These are phyloP conservation scores for Ptychodera flava DNA, from an alignment of 35 echinoderm and acorn worm genomes.

Conservation along the genomic window DNA sequence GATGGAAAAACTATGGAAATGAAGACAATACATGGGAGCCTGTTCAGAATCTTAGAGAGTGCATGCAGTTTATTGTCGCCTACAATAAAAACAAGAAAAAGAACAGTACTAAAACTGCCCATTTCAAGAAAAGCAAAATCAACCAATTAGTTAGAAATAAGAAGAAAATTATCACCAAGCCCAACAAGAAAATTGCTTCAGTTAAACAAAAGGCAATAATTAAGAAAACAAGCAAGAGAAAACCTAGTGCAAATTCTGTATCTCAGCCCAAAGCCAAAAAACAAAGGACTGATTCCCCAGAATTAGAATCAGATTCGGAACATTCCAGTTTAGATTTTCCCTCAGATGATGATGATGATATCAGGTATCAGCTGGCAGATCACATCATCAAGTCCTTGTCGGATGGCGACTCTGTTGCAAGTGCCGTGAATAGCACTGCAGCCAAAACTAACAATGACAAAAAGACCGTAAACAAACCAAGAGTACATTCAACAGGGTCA, in stretches of 20 bases:
- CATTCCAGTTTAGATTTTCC: neutral
- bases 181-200: neutral
- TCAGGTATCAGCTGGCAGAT: neutral
- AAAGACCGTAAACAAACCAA: neutral
- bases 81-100: conserved; percentile 52
- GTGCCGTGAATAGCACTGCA: neutral
- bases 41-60: conserved; percentile 68
- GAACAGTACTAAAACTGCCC: neutral
- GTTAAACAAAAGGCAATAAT: neutral
- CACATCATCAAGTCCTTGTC: neutral
- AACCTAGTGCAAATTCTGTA: neutral
- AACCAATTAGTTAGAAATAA: neutral
- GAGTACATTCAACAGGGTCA: neutral
- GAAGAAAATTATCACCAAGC: neutral
- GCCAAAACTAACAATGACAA: neutral
- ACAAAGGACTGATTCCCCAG: neutral
- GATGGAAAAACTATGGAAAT: conserved; percentile 89
- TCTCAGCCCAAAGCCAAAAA: neutral
- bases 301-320: neutral
- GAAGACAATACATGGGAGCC: conserved; percentile 96
- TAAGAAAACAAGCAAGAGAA: neutral
- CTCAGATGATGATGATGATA: neutral
- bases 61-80: conserved; percentile 57
- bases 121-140: neutral
- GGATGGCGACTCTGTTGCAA: too few relatives aligned